Conservation (phyloP, 2,888 invertebrate genomes). For the Desoria tigrina region DNA sequence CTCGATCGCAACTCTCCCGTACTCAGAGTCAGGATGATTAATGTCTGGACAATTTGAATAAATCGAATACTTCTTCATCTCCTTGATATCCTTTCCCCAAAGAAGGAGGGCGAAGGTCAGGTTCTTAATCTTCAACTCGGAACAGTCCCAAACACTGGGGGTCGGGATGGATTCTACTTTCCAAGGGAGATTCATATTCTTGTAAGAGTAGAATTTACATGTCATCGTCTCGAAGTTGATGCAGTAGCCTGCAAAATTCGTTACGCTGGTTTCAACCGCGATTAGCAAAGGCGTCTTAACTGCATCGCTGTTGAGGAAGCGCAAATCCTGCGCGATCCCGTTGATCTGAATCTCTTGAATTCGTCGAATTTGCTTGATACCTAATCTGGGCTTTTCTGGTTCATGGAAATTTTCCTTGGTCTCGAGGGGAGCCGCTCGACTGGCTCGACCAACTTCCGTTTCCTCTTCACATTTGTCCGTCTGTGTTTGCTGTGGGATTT, state of each 20-base stretch:
- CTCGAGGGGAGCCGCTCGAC: too few relatives aligned
- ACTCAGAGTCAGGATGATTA: slow-evolving; percentile 5
- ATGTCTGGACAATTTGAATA: slow-evolving; percentile 13
- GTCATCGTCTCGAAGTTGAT: not conserved
- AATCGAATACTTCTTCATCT: slow-evolving; percentile 4
- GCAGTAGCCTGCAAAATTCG: slow-evolving; percentile 11
- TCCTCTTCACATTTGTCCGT: too few relatives aligned
- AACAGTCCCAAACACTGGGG: too few relatives aligned
- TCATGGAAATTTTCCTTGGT: too few relatives aligned
- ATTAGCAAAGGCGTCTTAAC: slow-evolving; percentile 14
- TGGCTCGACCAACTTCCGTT: too few relatives aligned
- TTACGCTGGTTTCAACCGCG: slow-evolving; percentile 10
- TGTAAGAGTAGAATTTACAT: slow-evolving; percentile 17
- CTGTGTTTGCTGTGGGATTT: too few relatives aligned
- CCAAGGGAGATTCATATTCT: slow-evolving; percentile 7
- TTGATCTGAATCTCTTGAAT: not conserved
- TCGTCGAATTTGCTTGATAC: not conserved
- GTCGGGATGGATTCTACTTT: not conserved
- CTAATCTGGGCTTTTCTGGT: too few relatives aligned
- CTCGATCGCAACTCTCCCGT: not conserved
- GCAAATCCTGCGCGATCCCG: not conserved
- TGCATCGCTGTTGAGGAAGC: not conserved
- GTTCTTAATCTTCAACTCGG: slow-evolving; percentile 26
- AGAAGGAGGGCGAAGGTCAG: slow-evolving; percentile 17
- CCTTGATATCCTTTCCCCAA: slow-evolving; percentile 20